Evolutionary conservation across 2,113 vertebrate genomes (phyloP).

Genomic region (Myotis brandtii): DNA sequence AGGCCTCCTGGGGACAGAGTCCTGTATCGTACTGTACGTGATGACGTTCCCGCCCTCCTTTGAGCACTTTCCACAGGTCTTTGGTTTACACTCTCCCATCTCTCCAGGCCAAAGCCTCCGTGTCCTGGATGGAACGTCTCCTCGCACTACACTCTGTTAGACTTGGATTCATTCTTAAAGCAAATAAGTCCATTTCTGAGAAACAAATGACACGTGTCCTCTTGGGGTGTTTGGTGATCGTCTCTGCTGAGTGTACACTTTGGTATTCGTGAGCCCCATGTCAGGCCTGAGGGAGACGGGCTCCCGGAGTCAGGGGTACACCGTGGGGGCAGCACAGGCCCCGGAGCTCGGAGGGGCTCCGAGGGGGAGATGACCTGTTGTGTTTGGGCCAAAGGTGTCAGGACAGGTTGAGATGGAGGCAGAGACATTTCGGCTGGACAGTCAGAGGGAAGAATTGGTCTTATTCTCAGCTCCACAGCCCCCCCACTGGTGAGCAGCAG

Average conservation of each 20-base stretch:
- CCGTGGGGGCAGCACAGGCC: too few relatives aligned
- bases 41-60: not conserved
- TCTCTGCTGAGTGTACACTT: not conserved
- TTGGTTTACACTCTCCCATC: not conserved
- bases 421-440: not conserved
- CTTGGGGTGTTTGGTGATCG: not conserved
- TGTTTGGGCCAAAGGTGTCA: not conserved
- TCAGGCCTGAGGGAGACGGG: not conserved
- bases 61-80: not conserved
- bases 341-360: not conserved
- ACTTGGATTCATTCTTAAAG: not conserved
- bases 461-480: not conserved
- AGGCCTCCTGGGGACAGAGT: not conserved
- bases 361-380: not conserved
- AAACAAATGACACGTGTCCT: not conserved
- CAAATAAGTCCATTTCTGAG: not conserved
- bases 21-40: not conserved
- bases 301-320: not conserved
- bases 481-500: not conserved
- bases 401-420: not conserved
- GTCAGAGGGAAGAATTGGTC: not conserved
- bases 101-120: not conserved
- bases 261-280: not conserved
- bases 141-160: not conserved
- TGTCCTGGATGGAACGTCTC: not conserved